These are phyloP conservation scores for Drosophila kepulauana DNA, from an alignment of 1,140 invertebrate species.

Conservation along the genomic window DNA sequence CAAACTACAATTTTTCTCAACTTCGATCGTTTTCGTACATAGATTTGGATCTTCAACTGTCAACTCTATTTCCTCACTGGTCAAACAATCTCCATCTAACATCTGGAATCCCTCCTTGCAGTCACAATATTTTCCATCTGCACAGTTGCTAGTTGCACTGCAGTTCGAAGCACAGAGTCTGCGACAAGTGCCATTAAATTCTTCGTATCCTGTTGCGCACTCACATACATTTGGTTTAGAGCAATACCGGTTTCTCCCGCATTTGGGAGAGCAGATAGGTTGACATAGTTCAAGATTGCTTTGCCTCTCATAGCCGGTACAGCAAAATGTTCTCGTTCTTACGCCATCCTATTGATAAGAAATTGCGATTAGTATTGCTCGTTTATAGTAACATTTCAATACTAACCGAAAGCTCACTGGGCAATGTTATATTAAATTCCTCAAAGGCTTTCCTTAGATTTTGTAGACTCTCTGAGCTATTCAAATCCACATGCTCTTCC, in stretches of 20 bases:
- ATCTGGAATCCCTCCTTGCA: background rate
- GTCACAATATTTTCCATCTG: background rate
- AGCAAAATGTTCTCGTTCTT: conserved; percentile 72
- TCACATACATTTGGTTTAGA: conserved; percentile 42
- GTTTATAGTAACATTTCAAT: background rate
- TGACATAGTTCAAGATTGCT: conserved; percentile 45
- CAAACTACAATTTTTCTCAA: background rate
- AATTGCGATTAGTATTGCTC: background rate
- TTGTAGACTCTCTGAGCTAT: background rate
- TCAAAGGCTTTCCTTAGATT: background rate
- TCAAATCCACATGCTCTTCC: background rate
- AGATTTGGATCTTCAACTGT: background rate
- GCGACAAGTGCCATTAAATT: background rate
- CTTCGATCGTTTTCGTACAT: background rate
- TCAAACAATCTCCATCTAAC: background rate
- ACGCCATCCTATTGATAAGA: background rate
- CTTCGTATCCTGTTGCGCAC: conserved; percentile 74
- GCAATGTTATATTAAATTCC: background rate
- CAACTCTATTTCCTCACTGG: background rate
- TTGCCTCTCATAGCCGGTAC: conserved; percentile 86
- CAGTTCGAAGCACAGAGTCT: background rate
- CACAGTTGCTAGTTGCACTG: background rate
- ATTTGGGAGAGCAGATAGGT: conserved; percentile 51
- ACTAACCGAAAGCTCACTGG: conserved; percentile 1
- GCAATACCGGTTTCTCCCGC: conserved; percentile 51